Evolutionary conservation across 2,888 invertebrate genomes (phyloP).

Genomic region (Drosophila paranaensis): DNA sequence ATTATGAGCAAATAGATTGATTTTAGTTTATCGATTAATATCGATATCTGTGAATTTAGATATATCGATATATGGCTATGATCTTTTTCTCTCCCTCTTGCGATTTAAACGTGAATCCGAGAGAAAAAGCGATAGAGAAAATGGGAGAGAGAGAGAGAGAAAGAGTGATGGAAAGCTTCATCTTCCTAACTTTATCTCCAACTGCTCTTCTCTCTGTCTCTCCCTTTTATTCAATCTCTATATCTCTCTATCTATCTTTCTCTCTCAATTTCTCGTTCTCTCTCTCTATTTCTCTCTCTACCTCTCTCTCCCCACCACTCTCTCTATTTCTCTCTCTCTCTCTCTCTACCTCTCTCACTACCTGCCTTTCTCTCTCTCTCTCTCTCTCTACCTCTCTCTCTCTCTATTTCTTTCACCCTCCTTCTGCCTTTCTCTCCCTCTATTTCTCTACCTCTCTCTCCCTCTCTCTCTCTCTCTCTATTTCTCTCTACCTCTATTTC

Average conservation of each 20-base stretch:
- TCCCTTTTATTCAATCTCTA: neutral
- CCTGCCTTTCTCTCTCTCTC: neutral
- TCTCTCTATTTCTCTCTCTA: neutral
- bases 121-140: too few relatives aligned
- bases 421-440: too few relatives aligned
- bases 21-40: neutral
- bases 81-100: neutral
- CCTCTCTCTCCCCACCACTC: neutral
- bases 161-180: too few relatives aligned
- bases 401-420: too few relatives aligned
- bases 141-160: too few relatives aligned
- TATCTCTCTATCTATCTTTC: neutral
- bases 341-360: neutral
- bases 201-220: neutral
- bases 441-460: neutral
- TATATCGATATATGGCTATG: too few relatives aligned
- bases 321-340: neutral
- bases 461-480: neutral
- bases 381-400: neutral
- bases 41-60: too few relatives aligned
- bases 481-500: neutral
- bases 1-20: too few relatives aligned
- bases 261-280: neutral
- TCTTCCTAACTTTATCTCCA: neutral
- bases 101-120: neutral